Evolutionary conservation across 2,888 invertebrate genomes (phyloP).

Genomic region (Melanostoma mellinum): DNA sequence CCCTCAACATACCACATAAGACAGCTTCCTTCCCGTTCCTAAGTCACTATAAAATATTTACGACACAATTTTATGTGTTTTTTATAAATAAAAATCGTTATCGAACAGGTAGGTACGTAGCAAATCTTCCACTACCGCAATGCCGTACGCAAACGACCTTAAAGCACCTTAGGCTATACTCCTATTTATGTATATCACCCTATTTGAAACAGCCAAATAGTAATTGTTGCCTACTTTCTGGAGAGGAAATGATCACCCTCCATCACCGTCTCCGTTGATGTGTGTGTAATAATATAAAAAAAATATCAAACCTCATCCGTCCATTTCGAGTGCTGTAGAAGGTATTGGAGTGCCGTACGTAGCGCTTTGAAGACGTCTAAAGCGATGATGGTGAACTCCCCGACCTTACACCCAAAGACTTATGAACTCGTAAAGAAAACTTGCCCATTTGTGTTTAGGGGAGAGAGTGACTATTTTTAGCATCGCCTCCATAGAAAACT

Average conservation of each 20-base stretch:
- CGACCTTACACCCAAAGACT: background rate
- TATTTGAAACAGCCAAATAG: constrained; percentile 32
- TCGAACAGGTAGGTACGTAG: constrained; percentile 18
- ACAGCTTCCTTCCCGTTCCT: background rate
- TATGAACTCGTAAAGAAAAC: constrained; percentile 38
- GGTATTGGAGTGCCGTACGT: constrained; percentile 1
- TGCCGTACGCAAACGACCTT: constrained; percentile 11
- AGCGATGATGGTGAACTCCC: constrained; percentile 20
- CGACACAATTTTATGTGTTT: constrained; percentile 19
- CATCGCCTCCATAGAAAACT: constrained; percentile 45
- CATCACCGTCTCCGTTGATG: constrained; percentile 4
- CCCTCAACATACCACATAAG: too few species aligned
- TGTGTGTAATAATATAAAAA: constrained; percentile 14
- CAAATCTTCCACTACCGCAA: constrained; percentile 17
- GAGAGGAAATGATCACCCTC: constrained; percentile 41
- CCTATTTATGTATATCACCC: constrained; percentile 33
- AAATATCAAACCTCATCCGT: constrained; percentile 16
- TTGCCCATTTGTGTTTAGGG: constrained; percentile 11
- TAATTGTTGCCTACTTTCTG: constrained; percentile 59
- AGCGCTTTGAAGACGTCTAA: constrained; percentile 24
- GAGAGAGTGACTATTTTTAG: constrained; percentile 50
- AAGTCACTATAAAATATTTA: constrained; percentile 8
- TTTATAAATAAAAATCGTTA: constrained; percentile 19
- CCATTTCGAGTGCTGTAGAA: constrained; percentile 25
- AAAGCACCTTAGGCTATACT: constrained; percentile 39